These are phyloP conservation scores for Variabilichromis moorii DNA, from an alignment of 2,113 vertebrate genomes.

Conservation along the genomic window DNA sequence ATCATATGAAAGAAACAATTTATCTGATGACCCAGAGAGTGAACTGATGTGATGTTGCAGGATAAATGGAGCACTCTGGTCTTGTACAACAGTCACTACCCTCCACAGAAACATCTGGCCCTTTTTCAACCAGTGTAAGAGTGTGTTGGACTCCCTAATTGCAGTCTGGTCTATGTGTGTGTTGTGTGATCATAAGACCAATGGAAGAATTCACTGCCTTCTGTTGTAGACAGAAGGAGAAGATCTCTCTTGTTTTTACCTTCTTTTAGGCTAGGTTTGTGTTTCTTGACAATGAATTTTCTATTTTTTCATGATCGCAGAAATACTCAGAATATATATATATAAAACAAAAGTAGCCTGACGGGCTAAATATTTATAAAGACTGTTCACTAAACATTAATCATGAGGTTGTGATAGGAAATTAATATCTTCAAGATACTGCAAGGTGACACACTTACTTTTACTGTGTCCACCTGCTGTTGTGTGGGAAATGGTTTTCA, in stretches of 20 bases:
- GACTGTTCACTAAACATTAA: background rate
- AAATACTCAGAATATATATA: background rate
- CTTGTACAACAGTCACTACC: background rate
- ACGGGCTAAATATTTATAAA: fast-evolving
- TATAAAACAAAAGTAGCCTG: background rate
- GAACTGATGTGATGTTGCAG: background rate
- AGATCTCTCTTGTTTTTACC: background rate
- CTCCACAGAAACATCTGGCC: background rate
- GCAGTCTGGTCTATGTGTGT: background rate
- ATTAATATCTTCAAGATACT: background rate
- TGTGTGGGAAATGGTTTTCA: background rate
- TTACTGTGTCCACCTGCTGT: background rate
- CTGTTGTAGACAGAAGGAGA: background rate
- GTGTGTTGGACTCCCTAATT: background rate
- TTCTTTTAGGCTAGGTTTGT: background rate
- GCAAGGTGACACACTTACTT: background rate
- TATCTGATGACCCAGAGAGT: background rate
- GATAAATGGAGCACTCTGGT: background rate
- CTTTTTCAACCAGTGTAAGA: background rate
- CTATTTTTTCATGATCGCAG: background rate
- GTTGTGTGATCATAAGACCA: conserved; percentile 22
- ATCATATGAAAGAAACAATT: background rate
- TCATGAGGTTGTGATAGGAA: background rate
- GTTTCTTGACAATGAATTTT: background rate
- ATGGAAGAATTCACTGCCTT: background rate